These are phyloP conservation scores for Orthonevra nobilis DNA, from an alignment of 2,888 invertebrate genomes.

Conservation along the genomic window DNA sequence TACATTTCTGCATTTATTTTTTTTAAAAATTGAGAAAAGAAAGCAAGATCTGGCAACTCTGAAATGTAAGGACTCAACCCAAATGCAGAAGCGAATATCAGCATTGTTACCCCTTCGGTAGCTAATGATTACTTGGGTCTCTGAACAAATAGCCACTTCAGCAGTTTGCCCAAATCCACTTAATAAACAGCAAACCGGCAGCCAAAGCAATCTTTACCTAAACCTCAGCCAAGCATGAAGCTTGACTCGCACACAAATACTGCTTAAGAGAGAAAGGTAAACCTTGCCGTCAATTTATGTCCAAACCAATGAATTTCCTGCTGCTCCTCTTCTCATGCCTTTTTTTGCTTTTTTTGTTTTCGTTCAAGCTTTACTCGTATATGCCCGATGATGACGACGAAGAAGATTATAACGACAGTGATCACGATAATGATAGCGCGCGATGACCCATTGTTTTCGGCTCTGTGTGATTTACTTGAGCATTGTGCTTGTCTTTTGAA, in stretches of 20 bases:
- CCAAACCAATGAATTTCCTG: constrained; percentile 52
- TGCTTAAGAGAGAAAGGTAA: constrained; percentile 32
- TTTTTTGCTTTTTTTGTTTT: background rate
- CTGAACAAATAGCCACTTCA: constrained; percentile 13
- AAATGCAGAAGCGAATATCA: too few relatives aligned
- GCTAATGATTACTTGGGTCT: constrained; percentile 15
- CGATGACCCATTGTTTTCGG: constrained; percentile 63
- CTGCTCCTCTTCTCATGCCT: constrained; percentile 16
- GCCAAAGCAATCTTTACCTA: background rate
- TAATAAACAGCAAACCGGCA: constrained; percentile 2
- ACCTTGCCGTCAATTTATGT: constrained; percentile 52
- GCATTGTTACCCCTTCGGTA: background rate
- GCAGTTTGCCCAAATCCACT: constrained; percentile 7
- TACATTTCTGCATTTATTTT: too few relatives aligned
- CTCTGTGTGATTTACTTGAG: constrained; percentile 65
- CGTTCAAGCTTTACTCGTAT: too few relatives aligned
- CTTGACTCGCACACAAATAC: background rate
- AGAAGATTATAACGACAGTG: constrained; percentile 58
- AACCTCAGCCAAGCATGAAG: constrained; percentile 32
- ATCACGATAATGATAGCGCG: constrained; percentile 64
- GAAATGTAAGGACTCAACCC: background rate
- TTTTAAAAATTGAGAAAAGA: too few relatives aligned
- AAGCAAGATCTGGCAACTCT: constrained; percentile 13
- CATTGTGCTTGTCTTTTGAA: constrained; percentile 43
- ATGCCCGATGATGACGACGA: constrained; percentile 21